Percentiles rank a stretch among this genome's conserved stretches.
phyloP scores from a whole-genome alignment of 92 coral and sea anemone species.

The Siderastrea radians region DNA sequence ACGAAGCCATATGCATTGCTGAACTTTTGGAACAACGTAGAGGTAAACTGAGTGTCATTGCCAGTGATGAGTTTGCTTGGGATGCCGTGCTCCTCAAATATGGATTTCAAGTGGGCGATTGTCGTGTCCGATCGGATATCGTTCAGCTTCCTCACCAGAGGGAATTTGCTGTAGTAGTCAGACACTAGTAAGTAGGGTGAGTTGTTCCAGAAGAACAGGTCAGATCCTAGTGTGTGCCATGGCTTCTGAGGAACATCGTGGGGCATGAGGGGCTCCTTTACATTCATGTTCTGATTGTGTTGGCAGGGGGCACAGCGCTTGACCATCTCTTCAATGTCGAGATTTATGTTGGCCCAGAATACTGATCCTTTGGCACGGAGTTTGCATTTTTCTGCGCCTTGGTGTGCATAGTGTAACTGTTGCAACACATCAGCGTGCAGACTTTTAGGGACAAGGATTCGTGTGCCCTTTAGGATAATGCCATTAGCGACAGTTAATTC shows the following conservation, averaged over 20 bases:
- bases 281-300: conserved; percentile 71
- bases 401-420: conserved; percentile 82
- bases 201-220: conserved; percentile 53
- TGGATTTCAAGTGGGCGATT: conserved; percentile 68
- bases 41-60: too few species aligned
- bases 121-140: conserved; percentile 56
- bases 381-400: conserved; percentile 82
- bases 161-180: conserved; percentile 79
- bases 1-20: too few species aligned
- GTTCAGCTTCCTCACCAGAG: conserved; percentile 58
- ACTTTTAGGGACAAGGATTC: conserved; percentile 60
- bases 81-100: conserved; percentile 73
- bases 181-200: conserved; percentile 55
- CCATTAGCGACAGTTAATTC: conserved; percentile 68
- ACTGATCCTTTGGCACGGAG: conserved; percentile 82
- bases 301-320: conserved; percentile 75
- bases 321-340: conserved; percentile 76
- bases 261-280: conserved; percentile 15
- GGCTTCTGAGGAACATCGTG: too few species aligned
- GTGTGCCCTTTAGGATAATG: conserved; percentile 70
- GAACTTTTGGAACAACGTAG: too few species aligned
- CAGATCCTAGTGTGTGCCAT: too few species aligned
- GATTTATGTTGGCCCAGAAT: conserved; percentile 75
- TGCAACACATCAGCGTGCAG: conserved; percentile 66
- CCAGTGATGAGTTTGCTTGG: conserved; percentile 16